Evolutionary conservation across 2,888 invertebrate genomes (phyloP).

Genomic region (Drosophila putrida): DNA sequence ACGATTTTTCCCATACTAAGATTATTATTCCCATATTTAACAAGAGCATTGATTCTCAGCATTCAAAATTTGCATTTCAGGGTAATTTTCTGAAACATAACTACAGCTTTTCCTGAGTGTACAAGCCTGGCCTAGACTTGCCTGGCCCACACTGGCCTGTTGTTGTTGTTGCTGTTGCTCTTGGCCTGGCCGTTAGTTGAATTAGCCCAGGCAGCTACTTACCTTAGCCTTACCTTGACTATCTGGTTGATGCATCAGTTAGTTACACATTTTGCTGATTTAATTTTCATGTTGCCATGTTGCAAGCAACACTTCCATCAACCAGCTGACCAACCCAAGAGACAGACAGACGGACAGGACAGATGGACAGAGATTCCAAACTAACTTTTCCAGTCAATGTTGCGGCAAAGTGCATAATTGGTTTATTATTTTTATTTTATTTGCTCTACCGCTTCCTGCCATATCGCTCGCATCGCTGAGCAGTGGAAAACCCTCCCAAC

Average conservation of each 20-base stretch:
- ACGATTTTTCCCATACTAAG: too few relatives aligned
- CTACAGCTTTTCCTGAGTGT: too few relatives aligned
- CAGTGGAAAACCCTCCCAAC: slow-evolving; percentile 40
- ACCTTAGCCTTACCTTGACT: slow-evolving; percentile 61
- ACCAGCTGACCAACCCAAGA: slow-evolving; percentile 38
- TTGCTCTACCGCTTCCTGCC: slow-evolving; percentile 76
- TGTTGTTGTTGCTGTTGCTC: slow-evolving; percentile 4
- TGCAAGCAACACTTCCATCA: slow-evolving; percentile 50
- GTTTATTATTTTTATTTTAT: slow-evolving; percentile 80
- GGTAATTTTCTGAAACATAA: too few relatives aligned
- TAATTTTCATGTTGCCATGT: slow-evolving; percentile 72
- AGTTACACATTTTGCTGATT: slow-evolving; percentile 78
- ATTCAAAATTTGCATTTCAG: too few relatives aligned
- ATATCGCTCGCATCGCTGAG: slow-evolving; percentile 79
- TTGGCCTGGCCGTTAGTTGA: slow-evolving; percentile 68
- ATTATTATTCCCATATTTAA: too few relatives aligned
- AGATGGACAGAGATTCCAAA: not conserved
- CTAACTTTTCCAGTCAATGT: slow-evolving; percentile 65
- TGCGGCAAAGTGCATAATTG: slow-evolving; percentile 84
- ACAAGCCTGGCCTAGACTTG: slow-evolving; percentile 16
- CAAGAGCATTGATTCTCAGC: too few relatives aligned
- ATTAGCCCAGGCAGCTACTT: slow-evolving; percentile 70
- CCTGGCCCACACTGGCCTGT: slow-evolving; percentile 1
- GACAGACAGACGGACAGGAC: not conserved
- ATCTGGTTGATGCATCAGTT: slow-evolving; percentile 69